These are phyloP conservation scores for Apus apus DNA, from an alignment of 2,113 vertebrate genomes.

Conservation along the genomic window DNA sequence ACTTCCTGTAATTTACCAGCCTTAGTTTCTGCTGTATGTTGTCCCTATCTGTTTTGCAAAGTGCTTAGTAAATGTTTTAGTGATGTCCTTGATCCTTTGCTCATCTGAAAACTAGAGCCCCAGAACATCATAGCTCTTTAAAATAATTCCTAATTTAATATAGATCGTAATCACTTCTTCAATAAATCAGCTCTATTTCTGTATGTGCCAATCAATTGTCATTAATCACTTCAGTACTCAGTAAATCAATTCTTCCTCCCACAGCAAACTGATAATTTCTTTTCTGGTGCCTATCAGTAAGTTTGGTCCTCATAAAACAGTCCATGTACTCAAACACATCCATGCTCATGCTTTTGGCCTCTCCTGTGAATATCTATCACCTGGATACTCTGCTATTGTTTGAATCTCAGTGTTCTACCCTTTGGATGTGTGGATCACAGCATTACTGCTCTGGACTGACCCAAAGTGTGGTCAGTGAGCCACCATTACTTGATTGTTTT, in stretches of 20 bases:
- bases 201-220: background rate
- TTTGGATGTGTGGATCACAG: background rate
- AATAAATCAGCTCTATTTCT: rapidly evolving
- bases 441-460: background rate
- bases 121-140: background rate
- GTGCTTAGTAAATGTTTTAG: background rate
- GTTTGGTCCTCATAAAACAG: background rate
- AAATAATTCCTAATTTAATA: background rate
- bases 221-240: background rate
- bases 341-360: background rate
- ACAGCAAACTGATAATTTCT: background rate
- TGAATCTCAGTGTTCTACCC: background rate
- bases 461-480: background rate
- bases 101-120: background rate
- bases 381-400: background rate
- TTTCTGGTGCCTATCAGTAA: background rate
- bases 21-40: background rate
- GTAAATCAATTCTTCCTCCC: background rate
- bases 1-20: background rate
- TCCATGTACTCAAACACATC: rapidly evolving
- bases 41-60: background rate
- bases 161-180: background rate
- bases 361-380: rapidly evolving
- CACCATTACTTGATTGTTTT: background rate
- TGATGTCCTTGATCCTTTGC: background rate